Evolutionary conservation across 2,888 invertebrate species (phyloP), one percentile per base, ranked within the genome.

Genomic region (Amphimallon solstitiale): DNA sequence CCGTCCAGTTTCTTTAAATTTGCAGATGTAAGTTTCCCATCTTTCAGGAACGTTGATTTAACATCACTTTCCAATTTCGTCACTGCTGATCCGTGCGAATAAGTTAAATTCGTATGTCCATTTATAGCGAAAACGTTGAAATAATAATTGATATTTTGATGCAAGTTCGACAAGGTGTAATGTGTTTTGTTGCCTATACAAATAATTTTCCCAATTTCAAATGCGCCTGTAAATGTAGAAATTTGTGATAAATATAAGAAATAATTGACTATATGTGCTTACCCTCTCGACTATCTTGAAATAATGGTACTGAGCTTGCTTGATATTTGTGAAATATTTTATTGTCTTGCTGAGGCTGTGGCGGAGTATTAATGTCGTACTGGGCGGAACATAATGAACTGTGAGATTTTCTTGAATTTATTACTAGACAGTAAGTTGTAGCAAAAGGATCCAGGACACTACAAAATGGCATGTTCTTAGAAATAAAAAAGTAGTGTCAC

Each of bases 71-170:
- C 77, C 71, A 84, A 84, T 68, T 77, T 77, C 12, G 80, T 73
- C 3, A 77, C 78, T 1, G 80, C 77, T 5, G 83, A 82, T n/a
- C 81, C 83, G 71, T 85, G 86, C 0, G 84, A 82, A 67, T 85
- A 84, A 10, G 85, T 85, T 34, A 85, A 79, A 69, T 86, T 85
- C 3, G 85, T 85, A 43, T 80, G 77, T 46, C 76, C 80, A 72
- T 87, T 85, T 17, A 84, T 80, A 1, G 85, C 85, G 76, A 86
- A 88, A 14, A 88, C 80, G 74, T 86, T 84, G 62, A 87, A 82
- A 74, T 82, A 85, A 74, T 88, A 88, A 21, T 77, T 69, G 76
- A 80, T 74, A 4, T 84, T 85, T 23, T 82, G 81, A 63, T 80
- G 79, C 17, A 86, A 77, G 66, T 84, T 80, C 38, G 80, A 78